phyloP scores from a whole-genome alignment of 2,888 invertebrate genomes.

The Diabrotica balteata region DNA sequence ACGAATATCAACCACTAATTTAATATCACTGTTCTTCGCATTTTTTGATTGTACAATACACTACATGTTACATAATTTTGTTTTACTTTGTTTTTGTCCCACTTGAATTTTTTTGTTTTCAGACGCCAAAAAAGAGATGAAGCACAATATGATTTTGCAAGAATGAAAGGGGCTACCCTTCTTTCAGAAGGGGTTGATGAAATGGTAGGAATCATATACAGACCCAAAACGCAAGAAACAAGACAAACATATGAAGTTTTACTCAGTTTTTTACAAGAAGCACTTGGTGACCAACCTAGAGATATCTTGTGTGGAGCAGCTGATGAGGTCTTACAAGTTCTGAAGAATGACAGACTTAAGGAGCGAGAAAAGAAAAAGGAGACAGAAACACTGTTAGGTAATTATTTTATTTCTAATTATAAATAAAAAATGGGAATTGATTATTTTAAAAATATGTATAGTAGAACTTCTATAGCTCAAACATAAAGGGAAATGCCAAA shows the following conservation, averaged over 20 bases:
- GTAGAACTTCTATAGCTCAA: too few species aligned
- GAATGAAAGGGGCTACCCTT: slow-evolving; percentile 86
- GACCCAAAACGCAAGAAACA: slow-evolving; percentile 97
- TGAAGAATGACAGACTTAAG: slow-evolving; percentile 94
- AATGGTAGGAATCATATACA: slow-evolving; percentile 92
- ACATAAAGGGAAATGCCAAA: too few species aligned
- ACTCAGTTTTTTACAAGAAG: slow-evolving; percentile 95
- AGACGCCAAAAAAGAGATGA: slow-evolving; percentile 90
- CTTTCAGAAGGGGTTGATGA: slow-evolving; percentile 90
- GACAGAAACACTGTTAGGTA: slow-evolving; percentile 79
- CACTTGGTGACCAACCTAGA: slow-evolving; percentile 94
- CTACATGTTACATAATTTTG: too few species aligned
- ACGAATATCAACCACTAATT: too few species aligned
- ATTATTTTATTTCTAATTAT: not conserved
- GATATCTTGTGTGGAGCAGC: slow-evolving; percentile 98
- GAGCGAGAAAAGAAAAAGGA: slow-evolving; percentile 94
- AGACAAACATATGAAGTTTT: slow-evolving; percentile 96
- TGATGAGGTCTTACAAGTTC: slow-evolving; percentile 94
- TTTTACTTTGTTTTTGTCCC: too few species aligned
- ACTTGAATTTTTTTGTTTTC: slow-evolving; percentile 19
- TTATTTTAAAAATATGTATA: too few species aligned
- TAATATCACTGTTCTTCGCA: too few species aligned
- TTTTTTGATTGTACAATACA: too few species aligned
- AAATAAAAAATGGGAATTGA: too few species aligned
- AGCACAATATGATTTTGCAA: slow-evolving; percentile 88